Evolutionary conservation across 2,888 invertebrate genomes (phyloP), one percentile per base, ranked within the genome.

Genomic region (Andrena chrysosceles): DNA sequence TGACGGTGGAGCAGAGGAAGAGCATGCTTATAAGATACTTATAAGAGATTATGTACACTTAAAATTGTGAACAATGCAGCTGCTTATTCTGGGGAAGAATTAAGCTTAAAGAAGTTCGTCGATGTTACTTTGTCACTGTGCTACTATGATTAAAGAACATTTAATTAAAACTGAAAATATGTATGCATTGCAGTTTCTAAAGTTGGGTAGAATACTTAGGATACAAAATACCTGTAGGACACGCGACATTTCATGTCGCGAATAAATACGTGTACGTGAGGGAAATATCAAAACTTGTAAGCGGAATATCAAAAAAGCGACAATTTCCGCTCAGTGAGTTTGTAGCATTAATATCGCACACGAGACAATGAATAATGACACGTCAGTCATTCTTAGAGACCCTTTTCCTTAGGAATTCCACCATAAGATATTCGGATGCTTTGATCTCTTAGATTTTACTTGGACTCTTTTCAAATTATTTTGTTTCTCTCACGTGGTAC

Each of bases 261-360:
- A 56, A 60, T 74, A 78, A 63, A 48, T 69, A 64, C 62, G 63
- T 33, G 54, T 49, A 68, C 75, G 69, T 48, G 64, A 35, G 69
- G 49, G 49, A 63, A 79, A 69, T 75, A 69, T 69, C 69, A 59
- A 69, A 79, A 49, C 35, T 75, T 35, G 56, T 59, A 26, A 64
- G 63, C 35, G 31, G 49, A 79, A 75, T 69, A 75, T 52, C 23
- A 59, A 49, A 35, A 64, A 48, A 56, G 29, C 31, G 56, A 74
- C 48, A 78, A 74, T 74, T 77, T 68, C 54, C 35, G 64, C 26
- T 29, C 31, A 8, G 2, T 42, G 54, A 33, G 42, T 62, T 49
- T 29, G 63, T 64, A 49, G 26, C 49, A 35, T 23, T 62, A 74
- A 63, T 69, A 56, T 26, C 33, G 49, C 33, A 16, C 23, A 10